Evolutionary conservation across 2,113 vertebrate genomes (phyloP).

Genomic region (Octodon degus): DNA sequence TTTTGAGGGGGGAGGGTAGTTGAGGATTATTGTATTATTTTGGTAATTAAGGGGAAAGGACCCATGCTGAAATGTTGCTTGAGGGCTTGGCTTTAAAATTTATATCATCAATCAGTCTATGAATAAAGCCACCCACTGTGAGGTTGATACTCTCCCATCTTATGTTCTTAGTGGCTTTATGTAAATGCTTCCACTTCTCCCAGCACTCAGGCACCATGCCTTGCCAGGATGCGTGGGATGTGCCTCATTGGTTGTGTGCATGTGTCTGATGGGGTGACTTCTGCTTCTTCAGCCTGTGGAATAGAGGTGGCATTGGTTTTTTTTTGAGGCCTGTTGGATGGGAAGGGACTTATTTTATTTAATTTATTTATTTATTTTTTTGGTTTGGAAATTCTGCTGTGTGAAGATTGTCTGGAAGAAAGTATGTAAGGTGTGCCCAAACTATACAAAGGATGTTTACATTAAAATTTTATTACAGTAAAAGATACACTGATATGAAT

Average conservation of each 20-base stretch:
- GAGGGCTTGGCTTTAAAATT: slow-evolving; percentile 35
- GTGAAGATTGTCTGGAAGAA: background rate
- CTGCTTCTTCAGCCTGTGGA: background rate
- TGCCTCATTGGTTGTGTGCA: background rate
- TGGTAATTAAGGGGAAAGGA: slow-evolving; percentile 35
- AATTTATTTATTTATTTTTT: background rate
- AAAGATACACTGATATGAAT: too few species aligned
- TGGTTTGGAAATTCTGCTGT: background rate
- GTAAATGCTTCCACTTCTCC: background rate
- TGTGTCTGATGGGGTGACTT: fast-evolving
- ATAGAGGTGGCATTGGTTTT: background rate
- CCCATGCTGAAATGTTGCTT: background rate
- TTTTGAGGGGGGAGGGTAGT: background rate
- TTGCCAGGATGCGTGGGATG: too few species aligned
- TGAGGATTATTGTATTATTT: background rate
- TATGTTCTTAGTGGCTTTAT: background rate
- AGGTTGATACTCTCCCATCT: background rate
- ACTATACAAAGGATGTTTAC: background rate
- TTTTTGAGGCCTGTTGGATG: background rate
- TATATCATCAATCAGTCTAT: background rate
- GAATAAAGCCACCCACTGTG: background rate
- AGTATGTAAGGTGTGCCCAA: background rate
- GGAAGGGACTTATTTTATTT: background rate
- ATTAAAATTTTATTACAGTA: background rate
- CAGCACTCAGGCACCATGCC: background rate